Evolutionary conservation across 2,888 invertebrate genomes (phyloP).

Genomic region (Odontocerum albicorne): DNA sequence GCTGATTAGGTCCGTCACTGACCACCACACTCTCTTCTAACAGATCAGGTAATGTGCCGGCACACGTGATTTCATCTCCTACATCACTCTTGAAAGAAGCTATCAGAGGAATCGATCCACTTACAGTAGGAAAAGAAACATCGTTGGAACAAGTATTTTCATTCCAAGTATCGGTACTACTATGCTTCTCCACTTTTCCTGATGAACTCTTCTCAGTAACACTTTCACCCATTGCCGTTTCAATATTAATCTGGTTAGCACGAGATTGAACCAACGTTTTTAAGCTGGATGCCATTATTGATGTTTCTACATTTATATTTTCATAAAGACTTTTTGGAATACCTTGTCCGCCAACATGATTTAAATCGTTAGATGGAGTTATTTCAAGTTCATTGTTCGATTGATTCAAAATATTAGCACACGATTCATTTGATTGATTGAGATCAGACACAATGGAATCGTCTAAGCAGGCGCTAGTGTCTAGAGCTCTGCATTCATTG

Average conservation of each 20-base stretch:
- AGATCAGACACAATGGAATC: slow-evolving; percentile 48
- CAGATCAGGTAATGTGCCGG: slow-evolving; percentile 47
- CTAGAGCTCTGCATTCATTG: slow-evolving; percentile 53
- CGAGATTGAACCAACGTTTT: slow-evolving; percentile 20
- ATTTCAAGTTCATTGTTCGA: slow-evolving; percentile 28
- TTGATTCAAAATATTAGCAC: slow-evolving; percentile 35
- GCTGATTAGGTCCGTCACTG: slow-evolving; percentile 38
- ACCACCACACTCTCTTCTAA: slow-evolving; percentile 47
- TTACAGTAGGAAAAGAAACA: slow-evolving; percentile 79
- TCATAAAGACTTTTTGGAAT: background rate
- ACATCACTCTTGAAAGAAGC: slow-evolving; percentile 68
- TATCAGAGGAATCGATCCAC: slow-evolving; percentile 72
- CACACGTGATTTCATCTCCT: slow-evolving; percentile 44
- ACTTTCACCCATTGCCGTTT: slow-evolving; percentile 42
- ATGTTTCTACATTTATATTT: background rate
- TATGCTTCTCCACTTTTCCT: slow-evolving; percentile 33
- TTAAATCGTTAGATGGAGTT: background rate
- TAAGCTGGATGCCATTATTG: slow-evolving; percentile 10
- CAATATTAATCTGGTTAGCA: slow-evolving; percentile 45
- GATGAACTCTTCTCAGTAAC: slow-evolving; percentile 31
- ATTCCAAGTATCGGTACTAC: slow-evolving; percentile 72
- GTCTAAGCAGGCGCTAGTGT: slow-evolving; percentile 44
- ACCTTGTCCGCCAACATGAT: too few relatives aligned
- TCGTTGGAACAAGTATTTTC: slow-evolving; percentile 79
- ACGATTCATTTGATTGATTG: slow-evolving; percentile 51